These are phyloP conservation scores for Zaprionus bogoriensis DNA, from an alignment of 2,888 invertebrate species.

Conservation along the genomic window DNA sequence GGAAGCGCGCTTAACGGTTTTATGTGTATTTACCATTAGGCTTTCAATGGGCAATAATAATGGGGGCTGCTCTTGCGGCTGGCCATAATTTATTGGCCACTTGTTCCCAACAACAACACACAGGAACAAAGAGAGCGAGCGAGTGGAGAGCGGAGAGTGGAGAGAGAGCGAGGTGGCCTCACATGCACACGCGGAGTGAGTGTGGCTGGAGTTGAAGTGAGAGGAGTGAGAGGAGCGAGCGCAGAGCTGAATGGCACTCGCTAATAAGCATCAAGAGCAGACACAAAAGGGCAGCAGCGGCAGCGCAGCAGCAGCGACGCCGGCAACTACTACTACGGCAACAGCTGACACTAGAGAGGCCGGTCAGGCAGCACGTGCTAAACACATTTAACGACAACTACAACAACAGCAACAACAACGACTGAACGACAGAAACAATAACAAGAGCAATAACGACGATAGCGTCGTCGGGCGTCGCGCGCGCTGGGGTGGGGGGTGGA, in stretches of 20 bases:
- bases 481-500: constrained; percentile 3
- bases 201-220: too few relatives aligned
- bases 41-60: constrained; percentile 74
- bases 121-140: constrained; percentile 11
- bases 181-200: not conserved
- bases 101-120: constrained; percentile 68
- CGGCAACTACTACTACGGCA: constrained; percentile 13
- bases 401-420: constrained; percentile 38
- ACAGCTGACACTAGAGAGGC: constrained; percentile 55
- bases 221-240: too few relatives aligned
- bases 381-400: constrained; percentile 76
- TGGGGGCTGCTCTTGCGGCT: constrained; percentile 59
- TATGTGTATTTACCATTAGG: constrained; percentile 75
- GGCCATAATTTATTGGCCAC: constrained; percentile 77
- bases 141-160: constrained; percentile 1
- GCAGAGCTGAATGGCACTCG: constrained; percentile 72
- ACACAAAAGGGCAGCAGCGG: constrained; percentile 74
- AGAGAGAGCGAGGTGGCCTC: constrained; percentile 56
- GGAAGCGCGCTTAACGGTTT: constrained; percentile 58
- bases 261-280: constrained; percentile 75
- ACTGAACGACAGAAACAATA: too few relatives aligned
- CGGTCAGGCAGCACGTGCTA: constrained; percentile 67
- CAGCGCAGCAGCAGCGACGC: constrained; percentile 30
- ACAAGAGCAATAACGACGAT: constrained; percentile 26
- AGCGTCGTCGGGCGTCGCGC: not conserved